Percentiles rank a stretch among this genome's conserved stretches.
These are phyloP conservation scores for Bos javanicus DNA, from an alignment of 2,113 vertebrate species.

Conservation along the genomic window DNA sequence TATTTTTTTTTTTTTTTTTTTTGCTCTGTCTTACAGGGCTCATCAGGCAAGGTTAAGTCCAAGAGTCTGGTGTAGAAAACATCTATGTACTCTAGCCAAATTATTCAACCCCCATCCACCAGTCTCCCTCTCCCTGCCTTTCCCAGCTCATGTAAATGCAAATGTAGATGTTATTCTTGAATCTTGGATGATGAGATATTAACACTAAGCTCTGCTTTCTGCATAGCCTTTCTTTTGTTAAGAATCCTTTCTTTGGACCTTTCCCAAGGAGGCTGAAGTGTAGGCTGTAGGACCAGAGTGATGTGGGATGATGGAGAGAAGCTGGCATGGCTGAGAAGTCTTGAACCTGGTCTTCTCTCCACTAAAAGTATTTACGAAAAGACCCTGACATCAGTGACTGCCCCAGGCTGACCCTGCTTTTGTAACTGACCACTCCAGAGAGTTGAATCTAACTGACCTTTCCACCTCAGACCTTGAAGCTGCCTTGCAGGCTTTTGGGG, in stretches of 20 bases:
- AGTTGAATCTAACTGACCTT: neutral
- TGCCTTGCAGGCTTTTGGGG: neutral
- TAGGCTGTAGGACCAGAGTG: neutral
- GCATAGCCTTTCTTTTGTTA: neutral
- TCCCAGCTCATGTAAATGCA: neutral
- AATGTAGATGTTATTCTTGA: neutral
- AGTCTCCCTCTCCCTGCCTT: neutral
- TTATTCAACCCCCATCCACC: too few relatives aligned
- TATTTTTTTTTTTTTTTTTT: neutral
- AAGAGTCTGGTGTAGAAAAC: neutral
- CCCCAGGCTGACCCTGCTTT: neutral
- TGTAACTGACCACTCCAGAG: neutral
- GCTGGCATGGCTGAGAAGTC: neutral
- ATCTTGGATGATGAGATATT: neutral
- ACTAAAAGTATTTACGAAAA: neutral
- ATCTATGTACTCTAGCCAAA: neutral
- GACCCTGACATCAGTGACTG: neutral
- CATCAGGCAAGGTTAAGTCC: neutral
- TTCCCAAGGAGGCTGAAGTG: neutral
- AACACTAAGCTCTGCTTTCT: neutral
- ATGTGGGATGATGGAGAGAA: neutral
- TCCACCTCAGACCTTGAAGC: neutral
- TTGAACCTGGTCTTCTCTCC: neutral
- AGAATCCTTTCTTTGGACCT: neutral
- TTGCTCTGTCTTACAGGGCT: neutral